phyloP scores from a whole-genome alignment of 2,888 invertebrate species.

The Hyppa rectilinea region DNA sequence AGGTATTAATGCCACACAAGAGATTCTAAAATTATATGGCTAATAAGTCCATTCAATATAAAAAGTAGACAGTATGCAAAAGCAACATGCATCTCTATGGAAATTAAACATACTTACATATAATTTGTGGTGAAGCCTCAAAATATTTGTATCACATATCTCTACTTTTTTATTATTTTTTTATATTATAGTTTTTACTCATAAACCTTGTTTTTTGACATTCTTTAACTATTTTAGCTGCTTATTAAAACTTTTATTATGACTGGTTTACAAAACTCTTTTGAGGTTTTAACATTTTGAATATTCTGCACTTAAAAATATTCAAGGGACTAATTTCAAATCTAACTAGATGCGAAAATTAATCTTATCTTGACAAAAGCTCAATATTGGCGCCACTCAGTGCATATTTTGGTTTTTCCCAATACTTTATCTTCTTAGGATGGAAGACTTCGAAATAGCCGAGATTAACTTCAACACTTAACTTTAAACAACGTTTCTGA shows the following conservation, averaged over 20 bases:
- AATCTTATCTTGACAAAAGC: not conserved
- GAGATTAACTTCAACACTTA: constrained; percentile 39
- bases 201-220: constrained; percentile 21
- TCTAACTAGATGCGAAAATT: not conserved
- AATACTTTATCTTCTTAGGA: constrained; percentile 13
- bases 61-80: constrained; percentile 29
- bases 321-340: not conserved
- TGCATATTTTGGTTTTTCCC: constrained; percentile 5
- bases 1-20: constrained; percentile 54
- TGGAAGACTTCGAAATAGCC: constrained; percentile 47
- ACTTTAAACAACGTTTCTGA: constrained; percentile 33
- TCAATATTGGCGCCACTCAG: not conserved
- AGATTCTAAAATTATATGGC: constrained; percentile 62
- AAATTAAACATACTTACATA: constrained; percentile 19
- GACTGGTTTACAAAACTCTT: not conserved
- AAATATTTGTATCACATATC: constrained; percentile 44
- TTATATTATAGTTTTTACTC: constrained; percentile 23
- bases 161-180: constrained; percentile 4
- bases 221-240: constrained; percentile 34
- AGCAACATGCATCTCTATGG: constrained; percentile 14
- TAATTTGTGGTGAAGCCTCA: constrained; percentile 38
- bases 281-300: too few relatives aligned
- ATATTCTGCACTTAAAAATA: not conserved
- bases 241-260: not conserved
- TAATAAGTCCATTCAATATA: constrained; percentile 32